Conservation (phyloP, 2,797 vertebrate species). For the Fringilla coelebs region DNA sequence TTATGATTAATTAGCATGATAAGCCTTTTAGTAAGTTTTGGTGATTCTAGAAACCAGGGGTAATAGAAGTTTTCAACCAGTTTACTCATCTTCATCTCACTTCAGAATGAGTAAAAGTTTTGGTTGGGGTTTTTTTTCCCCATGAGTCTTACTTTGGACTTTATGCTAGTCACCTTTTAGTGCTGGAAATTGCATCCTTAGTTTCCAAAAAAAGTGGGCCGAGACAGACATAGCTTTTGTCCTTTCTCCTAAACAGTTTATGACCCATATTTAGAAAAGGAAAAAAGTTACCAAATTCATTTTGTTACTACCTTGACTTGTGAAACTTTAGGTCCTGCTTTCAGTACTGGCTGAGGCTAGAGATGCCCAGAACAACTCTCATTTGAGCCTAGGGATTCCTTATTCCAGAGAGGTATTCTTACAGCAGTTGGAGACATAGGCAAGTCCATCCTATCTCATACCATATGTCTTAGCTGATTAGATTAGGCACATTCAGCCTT, state of each 20-base stretch:
- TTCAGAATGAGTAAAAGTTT: not conserved
- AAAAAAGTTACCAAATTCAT: not conserved
- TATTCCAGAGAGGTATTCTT: not conserved
- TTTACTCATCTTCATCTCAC: not conserved
- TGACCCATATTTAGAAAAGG: not conserved
- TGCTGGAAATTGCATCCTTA: not conserved
- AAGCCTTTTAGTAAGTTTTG: not conserved
- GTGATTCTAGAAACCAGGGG: not conserved
- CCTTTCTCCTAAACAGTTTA: not conserved
- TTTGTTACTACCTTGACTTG: not conserved
- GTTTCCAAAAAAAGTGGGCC: not conserved
- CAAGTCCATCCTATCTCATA: not conserved
- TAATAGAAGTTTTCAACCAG: not conserved
- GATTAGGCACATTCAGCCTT: not conserved
- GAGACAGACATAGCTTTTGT: not conserved
- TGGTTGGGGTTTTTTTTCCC: rapidly evolving
- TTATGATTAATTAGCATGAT: not conserved
- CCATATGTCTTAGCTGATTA: not conserved
- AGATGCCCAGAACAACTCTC: not conserved
- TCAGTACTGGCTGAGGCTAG: not conserved
- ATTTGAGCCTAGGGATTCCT: not conserved
- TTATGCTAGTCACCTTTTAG: not conserved
- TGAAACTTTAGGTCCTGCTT: not conserved
- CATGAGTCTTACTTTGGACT: not conserved
- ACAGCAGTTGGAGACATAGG: not conserved